phyloP scores from a whole-genome alignment of 2,888 invertebrate genomes.

The Mantis religiosa region DNA sequence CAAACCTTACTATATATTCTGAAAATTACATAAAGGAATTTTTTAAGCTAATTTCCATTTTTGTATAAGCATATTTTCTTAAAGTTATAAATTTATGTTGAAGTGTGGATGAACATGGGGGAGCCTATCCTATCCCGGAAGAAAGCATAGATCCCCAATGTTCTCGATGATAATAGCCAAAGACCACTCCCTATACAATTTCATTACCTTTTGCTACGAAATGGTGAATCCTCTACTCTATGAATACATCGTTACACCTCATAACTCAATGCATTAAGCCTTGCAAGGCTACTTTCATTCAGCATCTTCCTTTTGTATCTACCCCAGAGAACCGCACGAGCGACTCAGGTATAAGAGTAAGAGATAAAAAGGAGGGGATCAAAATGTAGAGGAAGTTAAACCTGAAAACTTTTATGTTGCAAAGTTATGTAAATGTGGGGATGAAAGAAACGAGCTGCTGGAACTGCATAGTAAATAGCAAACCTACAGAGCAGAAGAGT shows the following conservation, averaged over 20 bases:
- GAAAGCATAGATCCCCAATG: neutral
- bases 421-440: conserved; percentile 16
- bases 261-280: conserved; percentile 4
- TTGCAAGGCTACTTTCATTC: neutral
- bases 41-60: no score
- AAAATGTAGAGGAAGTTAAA: conserved; percentile 1
- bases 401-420: conserved; percentile 11
- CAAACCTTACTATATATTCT: no score
- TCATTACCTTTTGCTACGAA: neutral
- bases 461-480: neutral
- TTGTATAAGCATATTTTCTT: no score
- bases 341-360: neutral
- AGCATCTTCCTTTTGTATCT: neutral
- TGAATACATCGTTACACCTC: conserved; percentile 1
- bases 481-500: neutral
- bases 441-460: neutral
- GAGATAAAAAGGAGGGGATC: neutral
- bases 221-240: neutral
- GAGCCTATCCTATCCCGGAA: neutral
- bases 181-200: neutral
- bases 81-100: no score
- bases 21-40: no score
- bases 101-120: no score
- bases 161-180: neutral
- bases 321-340: neutral